Percentiles rank a stretch among this genome's conserved stretches.
Evolutionary conservation across 2,797 vertebrate species (phyloP).

Genomic region (Lepus oiostolus): DNA sequence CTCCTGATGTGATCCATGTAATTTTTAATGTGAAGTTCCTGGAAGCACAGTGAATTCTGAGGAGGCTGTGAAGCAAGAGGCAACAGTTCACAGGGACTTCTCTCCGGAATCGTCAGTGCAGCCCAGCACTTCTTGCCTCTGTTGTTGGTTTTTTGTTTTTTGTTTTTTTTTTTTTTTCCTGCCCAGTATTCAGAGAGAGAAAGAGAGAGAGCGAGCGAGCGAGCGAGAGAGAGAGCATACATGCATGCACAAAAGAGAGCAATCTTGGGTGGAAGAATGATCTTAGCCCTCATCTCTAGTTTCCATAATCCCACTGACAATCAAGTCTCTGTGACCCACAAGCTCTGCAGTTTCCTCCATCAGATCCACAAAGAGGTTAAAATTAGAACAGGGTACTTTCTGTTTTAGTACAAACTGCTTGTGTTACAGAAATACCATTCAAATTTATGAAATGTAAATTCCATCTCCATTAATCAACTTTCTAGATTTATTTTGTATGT

Average conservation of each 20-base stretch:
- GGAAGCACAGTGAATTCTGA: not conserved
- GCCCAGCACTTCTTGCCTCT: not conserved
- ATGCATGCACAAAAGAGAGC: too few species aligned
- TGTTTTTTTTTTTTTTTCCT: not conserved
- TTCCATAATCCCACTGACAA: not conserved
- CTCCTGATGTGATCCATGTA: not conserved
- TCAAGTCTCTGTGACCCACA: not conserved
- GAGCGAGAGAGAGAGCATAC: too few species aligned
- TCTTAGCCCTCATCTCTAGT: not conserved
- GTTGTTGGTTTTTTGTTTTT: not conserved
- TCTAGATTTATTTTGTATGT: not conserved
- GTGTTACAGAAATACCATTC: not conserved
- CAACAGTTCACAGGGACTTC: too few species aligned
- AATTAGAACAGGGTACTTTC: not conserved
- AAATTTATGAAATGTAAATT: not conserved
- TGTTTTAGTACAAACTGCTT: slow-evolving; percentile 6
- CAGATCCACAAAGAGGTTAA: slow-evolving; percentile 21
- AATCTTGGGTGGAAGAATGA: not conserved
- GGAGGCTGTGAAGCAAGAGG: not conserved
- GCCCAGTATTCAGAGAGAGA: not conserved
- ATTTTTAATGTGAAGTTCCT: not conserved
- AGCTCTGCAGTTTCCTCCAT: not conserved
- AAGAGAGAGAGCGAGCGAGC: too few species aligned
- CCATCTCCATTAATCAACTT: not conserved
- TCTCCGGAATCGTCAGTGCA: not conserved